These are phyloP conservation scores for Bruchidius siliquastri DNA, from an alignment of 2,888 invertebrate species.

Conservation along the genomic window DNA sequence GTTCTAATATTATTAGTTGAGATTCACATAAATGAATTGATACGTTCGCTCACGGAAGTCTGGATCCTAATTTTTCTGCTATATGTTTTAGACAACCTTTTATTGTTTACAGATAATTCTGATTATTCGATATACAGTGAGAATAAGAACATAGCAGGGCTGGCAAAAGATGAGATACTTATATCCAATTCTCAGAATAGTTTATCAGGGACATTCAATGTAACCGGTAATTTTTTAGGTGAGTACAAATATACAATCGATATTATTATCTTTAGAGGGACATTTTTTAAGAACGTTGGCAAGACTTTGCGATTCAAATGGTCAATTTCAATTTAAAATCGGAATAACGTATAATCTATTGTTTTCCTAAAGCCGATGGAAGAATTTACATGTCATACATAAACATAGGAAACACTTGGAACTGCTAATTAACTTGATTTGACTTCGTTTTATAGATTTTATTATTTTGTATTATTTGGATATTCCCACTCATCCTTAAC, in stretches of 20 bases:
- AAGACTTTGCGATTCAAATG: neutral
- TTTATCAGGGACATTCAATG: slow-evolving; percentile 32
- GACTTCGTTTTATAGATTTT: neutral
- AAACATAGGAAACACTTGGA: neutral
- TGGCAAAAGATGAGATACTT: slow-evolving; percentile 22
- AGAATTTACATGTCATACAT: neutral
- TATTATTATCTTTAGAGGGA: neutral
- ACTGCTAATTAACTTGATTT: neutral
- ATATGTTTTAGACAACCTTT: too few species aligned
- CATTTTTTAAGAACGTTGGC: neutral
- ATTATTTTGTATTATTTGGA: neutral
- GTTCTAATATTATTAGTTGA: too few species aligned
- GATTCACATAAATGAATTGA: too few species aligned
- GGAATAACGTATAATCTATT: neutral
- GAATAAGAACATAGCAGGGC: slow-evolving; percentile 24
- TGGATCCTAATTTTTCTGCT: too few species aligned
- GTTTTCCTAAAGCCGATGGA: neutral
- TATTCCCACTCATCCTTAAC: too few species aligned
- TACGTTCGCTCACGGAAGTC: too few species aligned
- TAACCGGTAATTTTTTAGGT: slow-evolving; percentile 43
- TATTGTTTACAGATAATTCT: slow-evolving; percentile 10
- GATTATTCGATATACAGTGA: slow-evolving; percentile 23
- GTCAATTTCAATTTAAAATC: neutral
- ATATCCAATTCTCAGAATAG: slow-evolving; percentile 12
- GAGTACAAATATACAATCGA: slow-evolving; percentile 12